Conservation (phyloP, 2,113 vertebrate genomes). For the Salvelinus alpinus region DNA sequence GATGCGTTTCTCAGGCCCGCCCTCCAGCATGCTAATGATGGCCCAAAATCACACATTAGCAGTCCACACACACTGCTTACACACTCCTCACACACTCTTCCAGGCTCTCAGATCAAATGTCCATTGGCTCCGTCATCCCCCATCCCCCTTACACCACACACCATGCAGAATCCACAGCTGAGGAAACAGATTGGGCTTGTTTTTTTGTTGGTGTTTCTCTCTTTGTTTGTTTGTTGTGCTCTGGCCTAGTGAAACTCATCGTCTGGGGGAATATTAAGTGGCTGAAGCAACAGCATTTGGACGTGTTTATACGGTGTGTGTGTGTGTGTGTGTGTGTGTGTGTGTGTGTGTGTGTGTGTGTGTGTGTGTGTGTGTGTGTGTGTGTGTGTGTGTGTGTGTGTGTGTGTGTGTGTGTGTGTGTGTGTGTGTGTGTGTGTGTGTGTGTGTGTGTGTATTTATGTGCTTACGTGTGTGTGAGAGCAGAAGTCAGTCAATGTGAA, state of each 20-base stretch:
- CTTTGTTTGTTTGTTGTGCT: slow-evolving; percentile 63
- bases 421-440: neutral
- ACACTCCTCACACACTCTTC: slow-evolving; percentile 32
- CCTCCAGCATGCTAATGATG: slow-evolving; percentile 59
- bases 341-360: slow-evolving; percentile 21
- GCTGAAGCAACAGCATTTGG: slow-evolving; percentile 53
- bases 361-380: no score
- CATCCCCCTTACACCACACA: slow-evolving; percentile 14
- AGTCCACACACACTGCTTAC: slow-evolving; percentile 16
- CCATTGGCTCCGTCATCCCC: slow-evolving; percentile 17
- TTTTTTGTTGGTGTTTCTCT: slow-evolving; percentile 60
- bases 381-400: slow-evolving; percentile 11
- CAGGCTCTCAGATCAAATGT: slow-evolving; percentile 58
- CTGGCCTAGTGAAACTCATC: slow-evolving; percentile 64
- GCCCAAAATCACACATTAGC: slow-evolving; percentile 52
- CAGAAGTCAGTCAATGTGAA: no score
- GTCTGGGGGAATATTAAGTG: slow-evolving; percentile 64
- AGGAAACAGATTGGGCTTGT: slow-evolving; percentile 68
- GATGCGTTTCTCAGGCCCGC: slow-evolving; percentile 32
- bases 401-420: slow-evolving; percentile 7
- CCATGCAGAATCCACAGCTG: slow-evolving; percentile 55
- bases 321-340: slow-evolving; percentile 9
- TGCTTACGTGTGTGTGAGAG: no score
- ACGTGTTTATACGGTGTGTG: slow-evolving; percentile 16
- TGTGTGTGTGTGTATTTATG: no score